Evolutionary conservation across 2,797 vertebrate genomes (phyloP), one percentile per base, ranked within the genome.

Genomic region (Benthosema pterotum): DNA sequence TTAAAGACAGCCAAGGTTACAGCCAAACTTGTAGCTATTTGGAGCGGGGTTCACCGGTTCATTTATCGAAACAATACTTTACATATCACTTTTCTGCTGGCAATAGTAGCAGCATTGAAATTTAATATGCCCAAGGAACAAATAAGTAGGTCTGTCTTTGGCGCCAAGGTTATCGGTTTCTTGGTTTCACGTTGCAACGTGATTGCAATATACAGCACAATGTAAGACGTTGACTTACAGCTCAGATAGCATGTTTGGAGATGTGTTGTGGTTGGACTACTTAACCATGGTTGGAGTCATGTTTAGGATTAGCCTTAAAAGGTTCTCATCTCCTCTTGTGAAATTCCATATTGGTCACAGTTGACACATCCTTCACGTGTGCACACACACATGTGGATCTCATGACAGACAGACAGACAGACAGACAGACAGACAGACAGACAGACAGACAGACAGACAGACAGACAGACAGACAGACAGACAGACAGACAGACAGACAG

Each of bases 241-340:
- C 61, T 62, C 32, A 69, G 70, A 63, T 60, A 70, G 65, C 17
- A 13, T 3, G 17, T 59, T 17, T 32, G 5, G 47, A 47, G 65
- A 63, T 67, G 51, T 47, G 52, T 53, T 65, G 64, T 13, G 14
- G 57, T 60, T 67, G 1, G 59, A 52, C 15, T 11, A 67, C 60
- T 74, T 78, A 60, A 64, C 63, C 62, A 57, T 49, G 58, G 58
- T 71, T 75, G 64, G 69, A 65, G 60, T 49, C 15, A 59, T 78
- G 63, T 71, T 70, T 47, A 45, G 79, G 82, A 85, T 89, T 89
- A 88, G 71, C 88, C 88, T 90, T 86, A 86, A 78, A 80, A 85
- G 84, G 87, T 75, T 78, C 73, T 63, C 69, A 67, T 63, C 79
- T 83, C 63, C 67, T 62, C 63, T 32, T 60, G 79, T 17, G 11